These are phyloP conservation scores for Drosophila baimaii DNA, from an alignment of 1,140 invertebrate species.

Conservation along the genomic window DNA sequence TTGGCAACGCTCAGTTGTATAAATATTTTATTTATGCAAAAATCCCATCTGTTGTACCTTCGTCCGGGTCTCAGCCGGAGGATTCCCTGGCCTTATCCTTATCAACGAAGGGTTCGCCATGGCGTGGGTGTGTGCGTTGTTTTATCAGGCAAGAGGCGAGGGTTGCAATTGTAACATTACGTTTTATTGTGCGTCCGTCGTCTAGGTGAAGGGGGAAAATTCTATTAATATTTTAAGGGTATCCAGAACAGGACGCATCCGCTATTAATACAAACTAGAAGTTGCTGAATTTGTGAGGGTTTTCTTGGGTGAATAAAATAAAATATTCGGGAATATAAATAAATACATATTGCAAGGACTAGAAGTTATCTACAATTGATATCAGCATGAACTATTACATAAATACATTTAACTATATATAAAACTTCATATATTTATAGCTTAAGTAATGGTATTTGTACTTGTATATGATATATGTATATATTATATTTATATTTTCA, in stretches of 20 bases:
- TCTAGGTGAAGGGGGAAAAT: slow-evolving; percentile 24
- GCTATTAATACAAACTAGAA: not conserved
- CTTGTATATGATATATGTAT: too few species aligned
- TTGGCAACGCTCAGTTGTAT: slow-evolving; percentile 49
- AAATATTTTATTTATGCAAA: slow-evolving; percentile 56
- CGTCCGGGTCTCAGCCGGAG: not conserved
- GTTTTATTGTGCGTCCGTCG: slow-evolving; percentile 34
- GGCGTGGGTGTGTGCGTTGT: slow-evolving; percentile 16
- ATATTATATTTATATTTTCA: too few species aligned
- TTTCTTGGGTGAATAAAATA: not conserved
- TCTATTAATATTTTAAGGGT: slow-evolving; percentile 48
- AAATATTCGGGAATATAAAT: not conserved
- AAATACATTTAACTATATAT: not conserved
- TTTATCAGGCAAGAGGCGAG: slow-evolving; percentile 14
- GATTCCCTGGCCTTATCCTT: not conserved
- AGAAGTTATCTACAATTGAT: not conserved
- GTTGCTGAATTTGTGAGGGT: not conserved
- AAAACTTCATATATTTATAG: not conserved
- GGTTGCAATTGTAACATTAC: slow-evolving; percentile 42
- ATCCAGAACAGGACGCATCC: slow-evolving; percentile 10
- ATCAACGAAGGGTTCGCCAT: slow-evolving; percentile 36
- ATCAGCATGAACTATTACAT: not conserved
- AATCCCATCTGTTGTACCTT: slow-evolving; percentile 46
- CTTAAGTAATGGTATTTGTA: too few species aligned
- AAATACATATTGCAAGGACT: not conserved